Evolutionary conservation across 1,140 invertebrate species (phyloP), one percentile per base, ranked within the genome.

Genomic region (Drosophila seguyi): DNA sequence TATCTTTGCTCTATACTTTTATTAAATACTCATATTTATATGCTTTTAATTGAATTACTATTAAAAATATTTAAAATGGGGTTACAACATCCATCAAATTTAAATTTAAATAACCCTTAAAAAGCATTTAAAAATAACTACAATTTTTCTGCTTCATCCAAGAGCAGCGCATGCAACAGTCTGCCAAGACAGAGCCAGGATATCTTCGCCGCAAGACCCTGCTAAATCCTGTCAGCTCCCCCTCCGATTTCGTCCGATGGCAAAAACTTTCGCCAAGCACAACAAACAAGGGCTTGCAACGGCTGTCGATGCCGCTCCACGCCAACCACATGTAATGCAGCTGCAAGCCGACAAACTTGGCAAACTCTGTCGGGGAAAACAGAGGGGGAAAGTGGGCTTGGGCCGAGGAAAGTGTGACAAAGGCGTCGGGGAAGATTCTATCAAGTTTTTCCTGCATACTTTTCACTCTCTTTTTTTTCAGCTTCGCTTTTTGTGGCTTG

Each of bases 291-390:
- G 63, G 48, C 73, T 65, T 83, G 75, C 80, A 83, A 71, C 65
- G 75, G 60, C 81, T 83, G 80, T 79, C 81, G 81, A 84, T 84
- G 75, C 66, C 66, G 62, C 47, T 65, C 61, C 72, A 50, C 38
- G 52, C 60, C 63, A 47, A 84, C 81, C 81, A 84, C 81, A 84
- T 84, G 81, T 84, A 84, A 79, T 84, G 81, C 81, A 84, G 76
- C 81, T 65, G 56, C 80, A 75, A 84, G 71, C 72, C 75, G 60
- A 66, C 81, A 84, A 84, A 84, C 75, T 84, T 84, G 79, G 65
- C 62, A 68, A 66, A 81, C 63, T 79, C 25, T 57, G 38, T 65
- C 59, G 58, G 22, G 20, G n/a, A 16, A 41, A 57, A 13, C 31
- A 16, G 4, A 1, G 20, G 7, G 7, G 22, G 11, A 18, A 36